phyloP scores from a whole-genome alignment of 2,797 vertebrate genomes.

The Peromyscus melanophrys region DNA sequence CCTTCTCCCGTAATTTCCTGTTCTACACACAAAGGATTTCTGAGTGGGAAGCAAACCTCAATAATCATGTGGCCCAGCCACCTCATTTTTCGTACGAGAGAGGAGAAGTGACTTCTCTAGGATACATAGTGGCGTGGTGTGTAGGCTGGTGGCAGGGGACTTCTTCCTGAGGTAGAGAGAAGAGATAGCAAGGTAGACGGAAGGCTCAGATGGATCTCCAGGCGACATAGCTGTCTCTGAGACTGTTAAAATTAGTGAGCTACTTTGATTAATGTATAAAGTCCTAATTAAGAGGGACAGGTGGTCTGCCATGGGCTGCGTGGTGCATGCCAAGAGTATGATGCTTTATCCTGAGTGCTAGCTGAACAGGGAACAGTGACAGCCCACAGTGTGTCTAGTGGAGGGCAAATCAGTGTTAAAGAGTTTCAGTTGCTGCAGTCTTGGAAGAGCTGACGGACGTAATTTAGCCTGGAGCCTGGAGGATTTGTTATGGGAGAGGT shows the following conservation, averaged over 20 bases:
- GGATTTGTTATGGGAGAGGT: not conserved
- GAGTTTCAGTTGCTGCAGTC: not conserved
- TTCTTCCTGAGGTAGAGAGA: not conserved
- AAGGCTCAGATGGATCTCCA: not conserved
- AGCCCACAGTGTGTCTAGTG: not conserved
- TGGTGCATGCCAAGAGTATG: not conserved
- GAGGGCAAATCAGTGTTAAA: not conserved
- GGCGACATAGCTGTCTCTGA: not conserved
- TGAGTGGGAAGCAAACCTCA: not conserved
- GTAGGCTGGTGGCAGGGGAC: not conserved
- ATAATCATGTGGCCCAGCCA: conserved; percentile 13
- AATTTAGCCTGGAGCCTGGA: conserved; percentile 20
- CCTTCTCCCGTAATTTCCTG: conserved; percentile 41
- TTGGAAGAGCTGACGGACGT: not conserved
- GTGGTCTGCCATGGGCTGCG: not conserved
- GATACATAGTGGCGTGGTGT: not conserved
- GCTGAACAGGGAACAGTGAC: not conserved
- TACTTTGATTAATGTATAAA: not conserved
- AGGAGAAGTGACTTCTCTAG: not conserved
- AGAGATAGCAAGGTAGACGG: not conserved
- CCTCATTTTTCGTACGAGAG: conserved; percentile 47
- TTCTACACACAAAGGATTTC: conserved; percentile 53
- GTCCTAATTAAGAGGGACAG: not conserved
- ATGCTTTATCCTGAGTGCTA: not conserved
- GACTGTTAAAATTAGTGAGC: not conserved